A percentile compares a stretch with the other conserved stretches of the same genome.
phyloP scores from a whole-genome alignment of 2,113 vertebrate genomes.

The Dicerorhinus sumatrensis region DNA sequence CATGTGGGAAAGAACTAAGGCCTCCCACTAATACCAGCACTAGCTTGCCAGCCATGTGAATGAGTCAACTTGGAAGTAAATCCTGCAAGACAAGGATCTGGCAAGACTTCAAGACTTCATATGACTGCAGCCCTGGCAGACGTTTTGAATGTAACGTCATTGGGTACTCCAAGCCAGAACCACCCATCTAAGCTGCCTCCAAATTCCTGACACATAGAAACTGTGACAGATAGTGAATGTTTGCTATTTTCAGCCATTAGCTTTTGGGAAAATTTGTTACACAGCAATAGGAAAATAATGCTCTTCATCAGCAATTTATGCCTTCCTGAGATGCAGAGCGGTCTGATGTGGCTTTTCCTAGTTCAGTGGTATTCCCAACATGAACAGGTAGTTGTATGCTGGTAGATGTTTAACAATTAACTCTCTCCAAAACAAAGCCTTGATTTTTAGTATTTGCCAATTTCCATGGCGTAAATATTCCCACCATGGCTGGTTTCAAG shows the following conservation, averaged over 20 bases:
- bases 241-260: background rate
- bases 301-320: background rate
- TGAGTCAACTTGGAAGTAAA: background rate
- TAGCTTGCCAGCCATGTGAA: background rate
- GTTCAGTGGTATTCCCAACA: background rate
- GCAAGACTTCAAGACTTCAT: background rate
- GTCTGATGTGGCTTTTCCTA: background rate
- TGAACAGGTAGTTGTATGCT: background rate
- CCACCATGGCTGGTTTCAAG: background rate
- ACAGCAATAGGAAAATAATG: background rate
- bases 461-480: background rate
- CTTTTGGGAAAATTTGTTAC: background rate
- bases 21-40: background rate
- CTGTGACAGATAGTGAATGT: background rate
- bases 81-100: background rate
- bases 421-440: background rate
- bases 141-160: background rate
- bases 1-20: background rate
- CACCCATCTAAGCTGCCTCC: background rate
- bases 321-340: background rate
- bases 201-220: background rate
- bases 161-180: background rate
- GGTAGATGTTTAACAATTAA: background rate
- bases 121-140: background rate
- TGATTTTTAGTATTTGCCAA: background rate